These are phyloP conservation scores for Panulirus ornatus DNA, from an alignment of 1,140 invertebrate genomes.

Conservation along the genomic window DNA sequence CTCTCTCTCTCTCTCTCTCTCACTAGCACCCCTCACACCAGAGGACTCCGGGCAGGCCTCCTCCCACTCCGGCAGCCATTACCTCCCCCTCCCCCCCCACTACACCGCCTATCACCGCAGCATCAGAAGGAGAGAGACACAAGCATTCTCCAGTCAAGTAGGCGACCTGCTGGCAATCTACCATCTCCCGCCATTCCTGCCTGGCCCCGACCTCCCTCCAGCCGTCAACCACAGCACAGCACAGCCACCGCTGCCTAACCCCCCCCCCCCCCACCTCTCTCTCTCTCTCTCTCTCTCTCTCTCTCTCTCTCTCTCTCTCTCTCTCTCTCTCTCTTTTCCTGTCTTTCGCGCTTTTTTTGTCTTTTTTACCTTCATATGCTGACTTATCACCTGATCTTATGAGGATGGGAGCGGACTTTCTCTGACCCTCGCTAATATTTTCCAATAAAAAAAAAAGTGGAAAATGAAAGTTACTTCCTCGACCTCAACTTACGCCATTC, in stretches of 20 bases:
- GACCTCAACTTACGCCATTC: too few relatives aligned
- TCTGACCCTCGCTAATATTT: too few relatives aligned
- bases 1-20: not conserved
- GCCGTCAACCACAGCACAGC: not conserved
- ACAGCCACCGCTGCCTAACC: not conserved
- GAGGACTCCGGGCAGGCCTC: too few relatives aligned
- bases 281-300: too few relatives aligned
- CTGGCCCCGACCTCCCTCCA: not conserved
- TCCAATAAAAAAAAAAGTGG: too few relatives aligned
- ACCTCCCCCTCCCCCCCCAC: not conserved
- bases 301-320: too few relatives aligned
- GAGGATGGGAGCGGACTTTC: too few relatives aligned
- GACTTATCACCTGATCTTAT: too few relatives aligned
- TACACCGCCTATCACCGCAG: conserved; percentile 13
- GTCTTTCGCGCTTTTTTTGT: not conserved
- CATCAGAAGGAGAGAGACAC: conserved; percentile 16
- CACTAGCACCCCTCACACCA: not conserved
- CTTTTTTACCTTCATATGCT: too few relatives aligned
- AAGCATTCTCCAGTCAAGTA: conserved; percentile 36
- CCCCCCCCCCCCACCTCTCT: not conserved
- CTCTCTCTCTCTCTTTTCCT: not conserved
- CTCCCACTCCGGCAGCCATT: not conserved
- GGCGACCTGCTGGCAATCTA: conserved; percentile 21
- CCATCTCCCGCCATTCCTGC: not conserved
- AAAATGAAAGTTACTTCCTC: too few relatives aligned